Conservation (phyloP, 1,140 invertebrate genomes). For the Eciton burchellii region DNA sequence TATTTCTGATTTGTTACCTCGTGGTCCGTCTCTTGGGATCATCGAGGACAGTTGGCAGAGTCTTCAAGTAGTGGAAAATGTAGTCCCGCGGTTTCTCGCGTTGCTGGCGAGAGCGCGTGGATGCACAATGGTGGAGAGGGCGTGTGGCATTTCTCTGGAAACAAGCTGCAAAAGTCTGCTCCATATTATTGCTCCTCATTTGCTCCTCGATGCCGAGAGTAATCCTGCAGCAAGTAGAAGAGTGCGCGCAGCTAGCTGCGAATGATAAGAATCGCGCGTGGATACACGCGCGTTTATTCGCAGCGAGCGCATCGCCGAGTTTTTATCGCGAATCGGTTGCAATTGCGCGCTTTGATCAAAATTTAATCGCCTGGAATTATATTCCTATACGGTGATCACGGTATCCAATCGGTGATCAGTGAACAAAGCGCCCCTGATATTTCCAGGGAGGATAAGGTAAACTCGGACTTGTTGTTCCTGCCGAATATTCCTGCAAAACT, state of each 20-base stretch:
- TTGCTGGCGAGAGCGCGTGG: not conserved
- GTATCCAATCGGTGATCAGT: too few species aligned
- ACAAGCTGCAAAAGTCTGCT: constrained; percentile 19
- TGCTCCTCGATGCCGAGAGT: not conserved
- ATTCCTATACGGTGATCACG: constrained; percentile 6
- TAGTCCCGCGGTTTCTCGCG: not conserved
- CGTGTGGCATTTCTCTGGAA: constrained; percentile 29
- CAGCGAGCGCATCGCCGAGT: not conserved
- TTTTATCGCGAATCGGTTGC: constrained; percentile 9
- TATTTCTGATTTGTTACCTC: constrained; percentile 47
- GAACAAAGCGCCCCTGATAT: not conserved
- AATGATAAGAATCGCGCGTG: not conserved
- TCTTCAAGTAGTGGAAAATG: constrained; percentile 27
- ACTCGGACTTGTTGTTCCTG: not conserved
- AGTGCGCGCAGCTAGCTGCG: not conserved
- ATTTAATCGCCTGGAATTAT: constrained; percentile 32
- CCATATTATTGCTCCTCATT: not conserved
- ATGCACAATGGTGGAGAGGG: not conserved
- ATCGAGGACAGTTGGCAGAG: constrained; percentile 28
- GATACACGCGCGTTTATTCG: not conserved
- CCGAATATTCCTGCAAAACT: not conserved
- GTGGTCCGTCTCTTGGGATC: constrained; percentile 26
- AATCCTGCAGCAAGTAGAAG: not conserved
- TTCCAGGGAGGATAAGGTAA: constrained; percentile 12
- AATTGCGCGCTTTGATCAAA: constrained; percentile 33